These are phyloP conservation scores for Hypena proboscidalis DNA, from an alignment of 2,888 invertebrate genomes.

Conservation along the genomic window DNA sequence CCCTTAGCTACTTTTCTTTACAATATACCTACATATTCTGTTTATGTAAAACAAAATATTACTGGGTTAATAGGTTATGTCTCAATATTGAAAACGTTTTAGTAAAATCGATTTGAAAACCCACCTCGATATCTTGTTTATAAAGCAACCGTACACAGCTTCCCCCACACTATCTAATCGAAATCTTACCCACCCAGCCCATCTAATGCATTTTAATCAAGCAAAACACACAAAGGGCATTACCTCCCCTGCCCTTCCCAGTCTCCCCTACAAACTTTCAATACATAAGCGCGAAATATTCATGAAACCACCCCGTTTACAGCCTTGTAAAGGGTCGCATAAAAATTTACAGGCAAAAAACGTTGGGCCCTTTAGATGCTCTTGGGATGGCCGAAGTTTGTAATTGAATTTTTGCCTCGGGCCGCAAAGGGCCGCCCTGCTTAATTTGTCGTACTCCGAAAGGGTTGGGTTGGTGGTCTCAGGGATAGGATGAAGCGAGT, in stretches of 20 bases:
- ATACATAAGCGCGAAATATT: constrained; percentile 75
- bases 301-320: constrained; percentile 81
- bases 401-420: constrained; percentile 85
- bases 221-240: constrained; percentile 38
- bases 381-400: constrained; percentile 82
- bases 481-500: constrained; percentile 30
- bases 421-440: constrained; percentile 82
- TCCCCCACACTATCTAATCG: no score
- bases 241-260: constrained; percentile 40
- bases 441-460: constrained; percentile 79
- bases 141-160: no score
- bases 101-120: no score
- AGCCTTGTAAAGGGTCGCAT: constrained; percentile 81
- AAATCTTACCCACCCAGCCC: no score
- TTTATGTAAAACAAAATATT: no score
- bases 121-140: no score
- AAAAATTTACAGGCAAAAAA: constrained; percentile 82
- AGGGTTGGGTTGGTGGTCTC: constrained; percentile 64
- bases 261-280: constrained; percentile 53
- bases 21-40: no score
- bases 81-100: no score
- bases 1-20: no score
- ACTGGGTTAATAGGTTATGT: no score
- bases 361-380: constrained; percentile 74
- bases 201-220: constrained; percentile 51